Conservation (phyloP, 92 coral and sea anemone species). For the Zoanthus gigantus region DNA sequence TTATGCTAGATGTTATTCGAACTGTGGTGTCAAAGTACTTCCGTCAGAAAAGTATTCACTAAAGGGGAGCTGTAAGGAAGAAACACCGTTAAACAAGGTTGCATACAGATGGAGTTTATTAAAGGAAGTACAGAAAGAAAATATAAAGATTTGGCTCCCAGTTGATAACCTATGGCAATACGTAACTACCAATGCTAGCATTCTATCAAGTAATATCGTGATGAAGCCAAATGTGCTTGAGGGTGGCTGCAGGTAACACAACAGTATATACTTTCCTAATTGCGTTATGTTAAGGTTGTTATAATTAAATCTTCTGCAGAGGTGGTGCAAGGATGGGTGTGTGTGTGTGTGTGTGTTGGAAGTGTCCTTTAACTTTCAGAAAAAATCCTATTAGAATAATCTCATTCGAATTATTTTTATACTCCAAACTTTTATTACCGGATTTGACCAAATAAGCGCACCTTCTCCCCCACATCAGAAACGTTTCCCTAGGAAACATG, state of each 20-base stretch:
- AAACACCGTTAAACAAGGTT: background rate
- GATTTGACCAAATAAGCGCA: too few species aligned
- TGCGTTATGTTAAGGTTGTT: too few species aligned
- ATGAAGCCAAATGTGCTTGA: slow-evolving; percentile 1
- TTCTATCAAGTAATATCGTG: background rate
- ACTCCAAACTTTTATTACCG: too few species aligned
- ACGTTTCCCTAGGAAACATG: too few species aligned
- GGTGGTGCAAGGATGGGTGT: too few species aligned
- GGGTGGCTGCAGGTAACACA: slow-evolving; percentile 6
- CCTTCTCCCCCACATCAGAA: too few species aligned
- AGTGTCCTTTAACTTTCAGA: too few species aligned
- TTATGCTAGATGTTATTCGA: slow-evolving; percentile 13
- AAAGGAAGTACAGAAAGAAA: slow-evolving; percentile 1
- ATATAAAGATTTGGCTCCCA: background rate
- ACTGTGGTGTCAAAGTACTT: slow-evolving; percentile 30
- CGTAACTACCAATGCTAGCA: slow-evolving; percentile 2
- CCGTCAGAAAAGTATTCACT: slow-evolving; percentile 41
- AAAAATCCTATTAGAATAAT: too few species aligned
- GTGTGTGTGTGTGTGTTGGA: too few species aligned
- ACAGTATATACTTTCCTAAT: background rate
- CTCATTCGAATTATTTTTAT: too few species aligned
- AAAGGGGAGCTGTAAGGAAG: slow-evolving; percentile 23
- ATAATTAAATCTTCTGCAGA: too few species aligned
- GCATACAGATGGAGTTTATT: slow-evolving; percentile 8
- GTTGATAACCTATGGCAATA: slow-evolving; percentile 17